Evolutionary conservation across 2,888 invertebrate genomes (phyloP).

Genomic region (Tetragnatha montana): DNA sequence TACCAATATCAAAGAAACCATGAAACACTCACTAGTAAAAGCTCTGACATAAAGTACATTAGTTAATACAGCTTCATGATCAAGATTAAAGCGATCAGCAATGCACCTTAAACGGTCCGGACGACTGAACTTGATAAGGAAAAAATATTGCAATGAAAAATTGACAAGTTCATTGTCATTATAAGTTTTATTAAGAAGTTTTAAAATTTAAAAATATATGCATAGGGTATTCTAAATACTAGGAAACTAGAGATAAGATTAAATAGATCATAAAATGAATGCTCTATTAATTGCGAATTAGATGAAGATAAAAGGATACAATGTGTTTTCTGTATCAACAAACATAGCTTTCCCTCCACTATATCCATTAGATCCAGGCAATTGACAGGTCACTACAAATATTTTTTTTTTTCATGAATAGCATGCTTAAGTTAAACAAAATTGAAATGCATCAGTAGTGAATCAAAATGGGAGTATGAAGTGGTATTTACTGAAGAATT

Average conservation of each 20-base stretch:
- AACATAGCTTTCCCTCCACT: conserved; percentile 88
- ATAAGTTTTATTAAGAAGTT: neutral
- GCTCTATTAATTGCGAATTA: too few species aligned
- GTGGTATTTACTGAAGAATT: neutral
- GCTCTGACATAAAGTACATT: conserved; percentile 89
- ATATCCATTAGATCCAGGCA: conserved; percentile 83
- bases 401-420: neutral
- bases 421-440: neutral
- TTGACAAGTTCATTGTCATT: neutral
- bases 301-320: conserved; percentile 79
- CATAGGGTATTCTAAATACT: neutral
- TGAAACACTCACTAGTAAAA: conserved; percentile 81
- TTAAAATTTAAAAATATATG: neutral
- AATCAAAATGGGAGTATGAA: too few species aligned
- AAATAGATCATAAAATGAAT: neutral
- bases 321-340: conserved; percentile 88
- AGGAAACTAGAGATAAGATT: too few species aligned
- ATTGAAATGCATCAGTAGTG: neutral
- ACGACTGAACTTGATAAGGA: conserved; percentile 78
- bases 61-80: conserved; percentile 84
- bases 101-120: conserved; percentile 83
- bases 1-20: neutral
- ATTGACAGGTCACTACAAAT: conserved; percentile 82
- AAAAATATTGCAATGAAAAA: neutral
- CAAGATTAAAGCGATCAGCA: conserved; percentile 85